Percentiles rank a stretch among this genome's conserved stretches.
These are phyloP conservation scores for Neogale vison DNA, from an alignment of 2,113 vertebrate species.

Conservation along the genomic window DNA sequence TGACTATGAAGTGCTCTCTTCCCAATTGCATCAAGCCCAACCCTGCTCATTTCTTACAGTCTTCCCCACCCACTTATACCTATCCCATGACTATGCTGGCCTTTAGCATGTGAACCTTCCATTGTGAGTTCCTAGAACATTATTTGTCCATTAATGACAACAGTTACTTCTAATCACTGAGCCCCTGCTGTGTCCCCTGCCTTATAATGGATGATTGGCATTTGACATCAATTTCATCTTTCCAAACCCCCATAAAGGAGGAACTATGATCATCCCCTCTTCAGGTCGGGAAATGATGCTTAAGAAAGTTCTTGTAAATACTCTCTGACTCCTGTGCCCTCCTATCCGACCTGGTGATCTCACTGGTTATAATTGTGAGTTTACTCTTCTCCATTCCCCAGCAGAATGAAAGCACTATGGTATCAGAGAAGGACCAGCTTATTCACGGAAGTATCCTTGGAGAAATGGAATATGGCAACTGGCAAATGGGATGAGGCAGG, in stretches of 20 bases:
- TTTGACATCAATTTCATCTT: neutral
- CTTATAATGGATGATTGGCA: neutral
- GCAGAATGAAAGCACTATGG: neutral
- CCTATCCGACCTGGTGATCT: neutral
- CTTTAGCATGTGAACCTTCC: neutral
- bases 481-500: neutral
- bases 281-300: neutral
- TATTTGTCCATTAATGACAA: neutral
- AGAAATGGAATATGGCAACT: neutral
- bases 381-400: neutral
- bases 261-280: neutral
- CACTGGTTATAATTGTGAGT: neutral
- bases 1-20: neutral
- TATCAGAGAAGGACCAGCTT: neutral
- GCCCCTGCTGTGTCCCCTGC: neutral
- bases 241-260: neutral
- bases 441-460: neutral
- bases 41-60: neutral
- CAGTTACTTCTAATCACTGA: neutral
- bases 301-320: neutral
- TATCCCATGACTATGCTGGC: neutral
- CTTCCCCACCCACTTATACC: neutral
- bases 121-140: neutral
- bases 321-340: no score
- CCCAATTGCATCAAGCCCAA: neutral